Evolutionary conservation across 2,888 invertebrate genomes (phyloP), one percentile per base, ranked within the genome.

Genomic region (Ashinkailepas kermadecensis): DNA sequence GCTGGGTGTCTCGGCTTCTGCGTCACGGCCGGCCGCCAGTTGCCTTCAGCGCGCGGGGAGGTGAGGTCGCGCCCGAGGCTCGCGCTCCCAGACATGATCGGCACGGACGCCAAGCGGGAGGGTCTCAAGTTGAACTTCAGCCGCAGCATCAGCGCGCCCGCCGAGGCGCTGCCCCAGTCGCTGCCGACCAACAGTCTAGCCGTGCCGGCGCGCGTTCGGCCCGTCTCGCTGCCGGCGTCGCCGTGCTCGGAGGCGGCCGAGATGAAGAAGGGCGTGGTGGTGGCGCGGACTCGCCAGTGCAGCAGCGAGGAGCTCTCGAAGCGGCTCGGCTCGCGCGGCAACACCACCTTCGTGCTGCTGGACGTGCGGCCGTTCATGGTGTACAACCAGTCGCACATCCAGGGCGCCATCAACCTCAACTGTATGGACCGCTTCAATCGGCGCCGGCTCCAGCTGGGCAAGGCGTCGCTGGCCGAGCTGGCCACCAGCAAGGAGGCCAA

Each of bases 361-460:
- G 92, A 93, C 86, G 92, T 92, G 86, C 89, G 93, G 79, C 91
- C 92, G 3, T 93, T 93, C 87, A 90, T 92, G 84, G 90, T 91
- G 82, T 93, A 91, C 88, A 92, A 93, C 86, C 89, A 90, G 84
- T 90, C 90, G 86, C 93, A 93, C 87, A 91, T 93, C 84, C 88
- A 89, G 82, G 92, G 92, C 67, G 91, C 92, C 56, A 90, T 92
- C 85, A 93, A 93, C 87, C 90, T 93, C 83, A 92, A 92, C 87
- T 93, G 92, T 86, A 90, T 91, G 64, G 92, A 93, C 86, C 89
- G 92, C 80, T 91, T 92, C 87, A 92, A 92, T 86, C 89, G 92
- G 82, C 89, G 91, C 84, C 88, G 93, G 58, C 87, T 93, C 84
- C 91, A 92, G 86, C 90, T 91, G 85, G 92, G 92, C 18, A 91